phyloP scores from a whole-genome alignment of 37 sponge, comb jelly and placozoan species.

The Chondrosia reniformis region DNA sequence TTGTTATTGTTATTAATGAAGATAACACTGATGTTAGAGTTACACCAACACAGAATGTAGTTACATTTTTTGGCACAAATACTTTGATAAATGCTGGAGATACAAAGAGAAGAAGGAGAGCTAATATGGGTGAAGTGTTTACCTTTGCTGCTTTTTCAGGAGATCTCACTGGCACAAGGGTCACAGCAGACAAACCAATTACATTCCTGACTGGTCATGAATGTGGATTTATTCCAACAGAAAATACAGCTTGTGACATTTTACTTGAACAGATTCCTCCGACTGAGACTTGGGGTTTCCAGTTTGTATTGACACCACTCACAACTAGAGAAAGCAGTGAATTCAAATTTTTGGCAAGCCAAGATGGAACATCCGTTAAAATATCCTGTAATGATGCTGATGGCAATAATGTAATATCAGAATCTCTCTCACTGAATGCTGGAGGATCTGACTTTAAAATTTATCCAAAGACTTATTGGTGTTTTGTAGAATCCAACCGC shows the following conservation, averaged over 20 bases:
- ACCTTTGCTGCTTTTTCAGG: background rate
- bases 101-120: too few species aligned
- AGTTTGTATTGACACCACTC: slow-evolving; percentile 23
- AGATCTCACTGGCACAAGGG: slow-evolving; percentile 41
- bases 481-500: slow-evolving; percentile 14
- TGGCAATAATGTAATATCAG: background rate
- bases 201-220: slow-evolving; percentile 19
- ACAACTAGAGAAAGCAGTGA: slow-evolving; percentile 7
- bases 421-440: background rate
- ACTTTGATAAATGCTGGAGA: background rate
- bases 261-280: slow-evolving; percentile 54
- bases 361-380: slow-evolving; percentile 11
- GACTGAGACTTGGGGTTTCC: slow-evolving; percentile 21
- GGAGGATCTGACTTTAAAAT: background rate
- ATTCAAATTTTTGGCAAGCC: slow-evolving; percentile 15
- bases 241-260: slow-evolving; percentile 34
- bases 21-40: slow-evolving; percentile 19
- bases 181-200: slow-evolving; percentile 26
- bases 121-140: background rate
- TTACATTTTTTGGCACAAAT: background rate
- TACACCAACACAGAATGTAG: background rate
- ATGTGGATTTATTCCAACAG: slow-evolving; percentile 36
- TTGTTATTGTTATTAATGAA: slow-evolving; percentile 31
- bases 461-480: background rate
- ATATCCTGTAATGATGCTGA: slow-evolving; percentile 13